Conservation (phyloP, 1,140 invertebrate species). For the Tetragonula clypearis region DNA sequence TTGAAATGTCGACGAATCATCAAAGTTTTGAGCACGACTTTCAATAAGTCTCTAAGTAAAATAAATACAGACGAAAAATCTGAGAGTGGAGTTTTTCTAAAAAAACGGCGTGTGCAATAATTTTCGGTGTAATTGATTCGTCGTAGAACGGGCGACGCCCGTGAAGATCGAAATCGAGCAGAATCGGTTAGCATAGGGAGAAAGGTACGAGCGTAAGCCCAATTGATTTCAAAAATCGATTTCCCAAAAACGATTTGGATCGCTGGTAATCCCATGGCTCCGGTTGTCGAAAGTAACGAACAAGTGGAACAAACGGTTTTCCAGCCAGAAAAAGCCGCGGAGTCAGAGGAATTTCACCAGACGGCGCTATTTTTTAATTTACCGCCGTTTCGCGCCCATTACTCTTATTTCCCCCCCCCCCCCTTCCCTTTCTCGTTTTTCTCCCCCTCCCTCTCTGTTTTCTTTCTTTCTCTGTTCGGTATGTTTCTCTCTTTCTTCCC, state of each 20-base stretch:
- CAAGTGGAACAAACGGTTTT: conserved; percentile 40
- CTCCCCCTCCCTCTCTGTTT: too few species aligned
- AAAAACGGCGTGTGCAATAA: background rate
- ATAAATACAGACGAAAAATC: background rate
- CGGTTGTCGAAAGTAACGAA: conserved; percentile 39
- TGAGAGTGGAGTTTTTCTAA: background rate
- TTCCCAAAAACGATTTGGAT: conserved; percentile 58
- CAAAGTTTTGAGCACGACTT: too few species aligned
- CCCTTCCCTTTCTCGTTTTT: too few species aligned
- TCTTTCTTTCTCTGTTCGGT: too few species aligned
- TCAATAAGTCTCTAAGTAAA: background rate
- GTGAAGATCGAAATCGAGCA: background rate
- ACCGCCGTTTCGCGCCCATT: background rate
- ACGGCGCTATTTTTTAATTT: conserved; percentile 43
- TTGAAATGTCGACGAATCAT: too few species aligned
- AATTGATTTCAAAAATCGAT: conserved; percentile 41
- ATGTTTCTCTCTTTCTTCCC: background rate
- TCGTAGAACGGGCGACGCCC: background rate
- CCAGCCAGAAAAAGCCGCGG: conserved; percentile 2
- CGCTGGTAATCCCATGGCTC: conserved; percentile 38
- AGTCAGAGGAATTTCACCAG: conserved; percentile 8
- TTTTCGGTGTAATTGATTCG: background rate
- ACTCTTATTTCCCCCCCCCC: background rate
- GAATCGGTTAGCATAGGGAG: background rate
- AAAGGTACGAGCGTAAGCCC: conserved; percentile 52